Evolutionary conservation across 2,797 vertebrate genomes (phyloP).

Genomic region (Myotis myotis): DNA sequence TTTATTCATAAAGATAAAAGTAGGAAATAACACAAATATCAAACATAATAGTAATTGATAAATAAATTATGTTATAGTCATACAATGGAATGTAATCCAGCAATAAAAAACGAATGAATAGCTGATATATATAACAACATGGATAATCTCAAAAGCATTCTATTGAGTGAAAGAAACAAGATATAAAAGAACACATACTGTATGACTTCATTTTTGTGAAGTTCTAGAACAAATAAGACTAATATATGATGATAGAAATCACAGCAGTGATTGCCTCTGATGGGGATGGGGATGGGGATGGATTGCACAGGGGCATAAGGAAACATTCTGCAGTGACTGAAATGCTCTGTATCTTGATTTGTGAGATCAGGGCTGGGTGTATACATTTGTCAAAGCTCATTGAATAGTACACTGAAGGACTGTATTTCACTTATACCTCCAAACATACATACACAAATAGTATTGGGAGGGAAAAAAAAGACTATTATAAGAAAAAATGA

Average conservation of each 20-base stretch:
- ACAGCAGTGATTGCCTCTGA: not conserved
- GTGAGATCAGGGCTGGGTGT: not conserved
- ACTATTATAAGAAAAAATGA: slow-evolving; percentile 29
- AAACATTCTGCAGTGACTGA: not conserved
- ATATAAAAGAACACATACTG: not conserved
- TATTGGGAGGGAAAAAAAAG: not conserved
- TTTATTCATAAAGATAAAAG: slow-evolving; percentile 41
- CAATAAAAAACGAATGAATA: slow-evolving; percentile 42
- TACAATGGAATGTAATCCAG: slow-evolving; percentile 28
- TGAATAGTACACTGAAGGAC: not conserved
- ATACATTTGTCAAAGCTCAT: slow-evolving; percentile 1
- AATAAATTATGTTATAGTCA: slow-evolving; percentile 9
- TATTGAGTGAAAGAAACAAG: not conserved
- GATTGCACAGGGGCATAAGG: not conserved
- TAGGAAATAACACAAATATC: not conserved
- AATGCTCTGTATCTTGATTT: slow-evolving; percentile 32
- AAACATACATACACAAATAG: slow-evolving; percentile 39
- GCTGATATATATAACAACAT: not conserved
- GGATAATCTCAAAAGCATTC: slow-evolving; percentile 10
- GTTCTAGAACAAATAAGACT: not conserved
- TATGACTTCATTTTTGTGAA: slow-evolving; percentile 42
- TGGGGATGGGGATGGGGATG: not conserved
- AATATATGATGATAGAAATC: slow-evolving; percentile 30
- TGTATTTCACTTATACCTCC: slow-evolving; percentile 22
- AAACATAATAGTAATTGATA: not conserved